Conservation (phyloP, 2,888 invertebrate genomes). For the Thelaira solivaga region DNA sequence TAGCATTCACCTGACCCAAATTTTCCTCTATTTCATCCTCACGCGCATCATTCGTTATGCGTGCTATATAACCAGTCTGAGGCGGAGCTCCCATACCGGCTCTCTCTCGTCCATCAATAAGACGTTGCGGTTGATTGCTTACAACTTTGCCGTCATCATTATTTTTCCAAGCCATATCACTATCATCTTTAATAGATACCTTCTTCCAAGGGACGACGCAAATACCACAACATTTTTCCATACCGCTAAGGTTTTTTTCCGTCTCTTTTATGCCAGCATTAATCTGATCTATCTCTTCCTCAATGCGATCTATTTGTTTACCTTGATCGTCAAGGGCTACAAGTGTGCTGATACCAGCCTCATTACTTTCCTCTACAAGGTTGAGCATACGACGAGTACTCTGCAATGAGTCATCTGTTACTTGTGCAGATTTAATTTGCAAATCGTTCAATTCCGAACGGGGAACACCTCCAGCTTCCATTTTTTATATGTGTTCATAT, state of each 20-base stretch:
- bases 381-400: slow-evolving; percentile 71
- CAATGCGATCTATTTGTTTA: slow-evolving; percentile 71
- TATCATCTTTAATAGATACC: slow-evolving; percentile 69
- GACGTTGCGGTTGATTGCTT: slow-evolving; percentile 70
- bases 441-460: slow-evolving; percentile 71
- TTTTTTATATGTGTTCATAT: slow-evolving; percentile 20
- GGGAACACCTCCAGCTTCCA: slow-evolving; percentile 68
- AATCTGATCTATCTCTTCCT: slow-evolving; percentile 72
- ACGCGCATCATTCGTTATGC: slow-evolving; percentile 98
- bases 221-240: slow-evolving; percentile 72
- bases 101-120: slow-evolving; percentile 62
- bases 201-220: slow-evolving; percentile 71
- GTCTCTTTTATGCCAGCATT: slow-evolving; percentile 72
- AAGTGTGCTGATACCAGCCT: slow-evolving; percentile 71
- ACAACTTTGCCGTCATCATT: too few species aligned
- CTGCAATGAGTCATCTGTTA: slow-evolving; percentile 72
- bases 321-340: slow-evolving; percentile 71
- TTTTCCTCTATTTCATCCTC: slow-evolving; percentile 99
- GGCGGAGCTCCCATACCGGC: too few species aligned
- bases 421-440: slow-evolving; percentile 68
- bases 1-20: slow-evolving; percentile 96
- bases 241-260: slow-evolving; percentile 70
- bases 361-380: slow-evolving; percentile 71
- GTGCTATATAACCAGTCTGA: slow-evolving; percentile 75
- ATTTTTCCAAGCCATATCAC: slow-evolving; percentile 64